These are phyloP conservation scores for Calliphora vicina DNA, from an alignment of 1,140 invertebrate species.

Conservation along the genomic window DNA sequence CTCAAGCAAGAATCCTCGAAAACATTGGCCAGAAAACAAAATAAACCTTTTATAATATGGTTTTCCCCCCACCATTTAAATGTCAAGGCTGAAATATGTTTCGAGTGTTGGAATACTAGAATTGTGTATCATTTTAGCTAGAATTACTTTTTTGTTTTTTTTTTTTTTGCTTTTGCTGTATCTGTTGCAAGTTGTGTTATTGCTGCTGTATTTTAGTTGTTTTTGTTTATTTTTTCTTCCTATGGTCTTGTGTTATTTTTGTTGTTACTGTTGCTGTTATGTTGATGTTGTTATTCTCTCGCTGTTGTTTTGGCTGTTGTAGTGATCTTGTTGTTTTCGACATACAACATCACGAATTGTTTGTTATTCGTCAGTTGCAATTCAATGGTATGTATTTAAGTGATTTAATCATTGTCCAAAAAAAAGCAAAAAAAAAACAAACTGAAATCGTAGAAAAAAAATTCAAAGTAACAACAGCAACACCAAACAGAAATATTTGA, in stretches of 20 bases:
- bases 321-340: conserved; percentile 7
- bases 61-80: not conserved
- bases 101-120: not conserved
- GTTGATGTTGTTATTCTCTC: not conserved
- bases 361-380: conserved; percentile 48
- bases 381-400: conserved; percentile 27
- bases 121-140: conserved; percentile 8
- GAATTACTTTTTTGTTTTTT: not conserved
- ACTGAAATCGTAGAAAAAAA: not conserved
- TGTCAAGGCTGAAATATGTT: not conserved
- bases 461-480: not conserved
- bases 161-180: not conserved
- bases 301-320: not conserved
- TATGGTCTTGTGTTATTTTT: not conserved
- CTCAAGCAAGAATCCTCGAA: not conserved
- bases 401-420: conserved; percentile 26
- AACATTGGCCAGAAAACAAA: not conserved
- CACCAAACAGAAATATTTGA: not conserved
- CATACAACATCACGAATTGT: conserved; percentile 61
- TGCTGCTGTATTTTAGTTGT: conserved; percentile 22
- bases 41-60: not conserved
- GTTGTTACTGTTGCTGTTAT: not conserved
- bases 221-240: not conserved
- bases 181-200: conserved; percentile 10
- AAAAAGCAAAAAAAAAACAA: not conserved